Percentiles rank a stretch among this genome's conserved stretches.
Conservation (phyloP, 2,888 invertebrate genomes). For the Nymphalis urticae region DNA sequence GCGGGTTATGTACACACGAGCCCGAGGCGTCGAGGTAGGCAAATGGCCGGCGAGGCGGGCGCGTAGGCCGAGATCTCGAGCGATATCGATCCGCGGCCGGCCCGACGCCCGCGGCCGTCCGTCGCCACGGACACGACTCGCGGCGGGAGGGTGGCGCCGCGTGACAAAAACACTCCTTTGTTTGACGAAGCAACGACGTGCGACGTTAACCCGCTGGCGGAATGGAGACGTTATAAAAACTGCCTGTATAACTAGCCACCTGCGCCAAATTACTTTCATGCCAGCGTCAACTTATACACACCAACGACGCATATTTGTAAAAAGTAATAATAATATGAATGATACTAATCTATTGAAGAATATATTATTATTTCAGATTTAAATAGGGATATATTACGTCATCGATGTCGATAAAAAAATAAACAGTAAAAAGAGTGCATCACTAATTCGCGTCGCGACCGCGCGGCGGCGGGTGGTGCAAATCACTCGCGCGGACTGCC, state of each 20-base stretch:
- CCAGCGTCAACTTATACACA: not conserved
- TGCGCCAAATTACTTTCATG: slow-evolving; percentile 14
- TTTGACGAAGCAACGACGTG: slow-evolving; percentile 60
- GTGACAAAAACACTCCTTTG: slow-evolving; percentile 79
- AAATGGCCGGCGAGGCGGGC: slow-evolving; percentile 79
- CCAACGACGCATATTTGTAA: not conserved
- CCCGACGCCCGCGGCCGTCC: slow-evolving; percentile 57
- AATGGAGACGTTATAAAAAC: slow-evolving; percentile 43
- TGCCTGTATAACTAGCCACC: slow-evolving; percentile 36
- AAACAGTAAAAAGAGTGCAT: slow-evolving; percentile 43
- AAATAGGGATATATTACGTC: slow-evolving; percentile 5
- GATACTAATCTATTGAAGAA: not conserved
- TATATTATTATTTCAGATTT: not conserved
- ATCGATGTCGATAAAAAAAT: slow-evolving; percentile 53
- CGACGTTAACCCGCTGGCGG: slow-evolving; percentile 18
- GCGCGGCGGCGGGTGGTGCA: slow-evolving; percentile 74
- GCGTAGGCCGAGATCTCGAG: slow-evolving; percentile 79
- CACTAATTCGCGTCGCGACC: slow-evolving; percentile 70
- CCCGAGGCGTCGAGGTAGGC: slow-evolving; percentile 81
- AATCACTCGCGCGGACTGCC: slow-evolving; percentile 81
- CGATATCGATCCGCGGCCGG: slow-evolving; percentile 78
- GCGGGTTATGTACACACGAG: slow-evolving; percentile 80
- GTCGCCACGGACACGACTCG: slow-evolving; percentile 71
- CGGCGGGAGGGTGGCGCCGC: slow-evolving; percentile 68
- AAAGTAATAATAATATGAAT: not conserved